phyloP scores from a whole-genome alignment of 1,140 invertebrate species.

The Nasonia vitripennis region DNA sequence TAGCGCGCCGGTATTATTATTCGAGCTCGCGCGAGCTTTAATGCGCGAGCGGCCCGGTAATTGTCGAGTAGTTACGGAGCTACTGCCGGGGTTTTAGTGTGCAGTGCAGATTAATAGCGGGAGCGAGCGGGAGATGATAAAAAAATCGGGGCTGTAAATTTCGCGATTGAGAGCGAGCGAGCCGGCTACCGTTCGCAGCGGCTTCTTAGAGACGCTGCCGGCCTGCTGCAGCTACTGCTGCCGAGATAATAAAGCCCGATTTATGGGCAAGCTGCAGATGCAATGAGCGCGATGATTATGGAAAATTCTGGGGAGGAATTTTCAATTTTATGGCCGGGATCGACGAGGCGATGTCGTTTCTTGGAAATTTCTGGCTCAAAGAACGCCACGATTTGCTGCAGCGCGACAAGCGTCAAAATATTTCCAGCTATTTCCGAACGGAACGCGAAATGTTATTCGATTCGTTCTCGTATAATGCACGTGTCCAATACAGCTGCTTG shows the following conservation, averaged over 20 bases:
- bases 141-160: slow-evolving; percentile 38
- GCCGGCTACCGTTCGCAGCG: slow-evolving; percentile 4
- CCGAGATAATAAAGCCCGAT: slow-evolving; percentile 11
- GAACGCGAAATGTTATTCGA: neutral
- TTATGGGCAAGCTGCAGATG: neutral
- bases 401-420: too few relatives aligned
- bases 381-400: too few relatives aligned
- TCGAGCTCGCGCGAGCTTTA: neutral
- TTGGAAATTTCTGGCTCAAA: too few relatives aligned
- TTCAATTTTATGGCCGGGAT: neutral
- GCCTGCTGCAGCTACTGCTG: neutral
- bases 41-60: neutral
- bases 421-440: too few relatives aligned
- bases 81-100: neutral
- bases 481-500: neutral
- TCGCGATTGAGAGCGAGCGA: neutral
- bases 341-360: neutral
- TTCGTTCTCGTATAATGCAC: neutral
- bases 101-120: slow-evolving; percentile 25
- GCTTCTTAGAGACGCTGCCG: neutral
- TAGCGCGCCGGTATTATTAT: slow-evolving; percentile 28
- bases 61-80: slow-evolving; percentile 22
- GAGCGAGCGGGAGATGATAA: slow-evolving; percentile 1
- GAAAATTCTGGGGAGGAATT: neutral
- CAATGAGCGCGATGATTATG: neutral